Evolutionary conservation across 53 echinoderm and acorn worm genomes (phyloP).

Genomic region (Holothuria leucospilota): DNA sequence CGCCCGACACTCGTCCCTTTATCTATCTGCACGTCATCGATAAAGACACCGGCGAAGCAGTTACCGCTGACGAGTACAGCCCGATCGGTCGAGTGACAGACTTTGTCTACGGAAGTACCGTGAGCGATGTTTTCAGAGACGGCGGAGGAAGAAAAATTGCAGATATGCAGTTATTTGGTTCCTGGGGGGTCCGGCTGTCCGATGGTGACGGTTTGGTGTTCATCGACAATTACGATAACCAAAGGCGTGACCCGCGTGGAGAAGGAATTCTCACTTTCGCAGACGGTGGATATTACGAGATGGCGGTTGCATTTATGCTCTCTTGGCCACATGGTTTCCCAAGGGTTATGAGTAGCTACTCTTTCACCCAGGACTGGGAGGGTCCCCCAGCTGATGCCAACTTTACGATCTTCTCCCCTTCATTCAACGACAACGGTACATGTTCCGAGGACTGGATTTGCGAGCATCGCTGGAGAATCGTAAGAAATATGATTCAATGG

Average conservation of each 20-base stretch:
- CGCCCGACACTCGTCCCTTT: conserved; percentile 62
- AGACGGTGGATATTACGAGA: conserved; percentile 66
- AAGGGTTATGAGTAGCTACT: conserved; percentile 88
- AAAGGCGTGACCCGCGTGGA: conserved; percentile 65
- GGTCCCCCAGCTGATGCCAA: conserved; percentile 67
- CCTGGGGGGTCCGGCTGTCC: conserved; percentile 48
- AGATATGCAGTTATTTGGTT: not conserved
- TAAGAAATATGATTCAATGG: conserved; percentile 71
- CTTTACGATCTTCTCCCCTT: conserved; percentile 32
- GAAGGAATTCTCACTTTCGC: conserved; percentile 68
- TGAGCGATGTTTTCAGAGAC: conserved; percentile 18
- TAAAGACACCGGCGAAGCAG: conserved; percentile 73
- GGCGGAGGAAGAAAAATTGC: conserved; percentile 49
- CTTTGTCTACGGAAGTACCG: conserved; percentile 71
- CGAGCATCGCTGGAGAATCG: conserved; percentile 80
- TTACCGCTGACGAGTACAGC: conserved; percentile 68
- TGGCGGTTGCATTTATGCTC: conserved; percentile 84
- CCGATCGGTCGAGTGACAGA: conserved; percentile 82
- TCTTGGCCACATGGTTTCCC: conserved; percentile 82
- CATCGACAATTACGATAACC: conserved; percentile 94
- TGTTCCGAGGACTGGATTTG: conserved; percentile 77
- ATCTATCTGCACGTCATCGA: conserved; percentile 76
- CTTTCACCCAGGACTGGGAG: conserved; percentile 50
- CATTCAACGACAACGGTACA: conserved; percentile 65
- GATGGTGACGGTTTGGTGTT: conserved; percentile 51